These are phyloP conservation scores for Acanthaster planci DNA, from an alignment of 35 echinoderm and acorn worm genomes.

Conservation along the genomic window DNA sequence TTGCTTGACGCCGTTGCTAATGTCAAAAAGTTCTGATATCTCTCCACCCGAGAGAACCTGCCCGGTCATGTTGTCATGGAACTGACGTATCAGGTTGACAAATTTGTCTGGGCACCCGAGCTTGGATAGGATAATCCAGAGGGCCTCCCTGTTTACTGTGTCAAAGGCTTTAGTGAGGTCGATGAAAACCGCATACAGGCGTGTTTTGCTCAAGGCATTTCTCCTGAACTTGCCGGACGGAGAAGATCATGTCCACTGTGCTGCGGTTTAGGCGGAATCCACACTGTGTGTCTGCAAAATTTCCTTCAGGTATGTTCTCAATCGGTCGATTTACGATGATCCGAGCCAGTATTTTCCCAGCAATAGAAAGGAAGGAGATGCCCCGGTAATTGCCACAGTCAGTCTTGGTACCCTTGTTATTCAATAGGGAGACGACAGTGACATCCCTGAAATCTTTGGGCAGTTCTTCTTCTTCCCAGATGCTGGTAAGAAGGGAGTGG, in stretches of 20 bases:
- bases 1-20: constrained; percentile 44
- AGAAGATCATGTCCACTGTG: constrained; percentile 50
- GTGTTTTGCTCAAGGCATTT: constrained; percentile 49
- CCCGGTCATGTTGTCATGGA: constrained; percentile 15
- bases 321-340: background rate
- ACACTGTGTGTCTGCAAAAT: constrained; percentile 24
- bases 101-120: constrained; percentile 42
- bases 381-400: constrained; percentile 24
- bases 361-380: background rate
- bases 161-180: constrained; percentile 69
- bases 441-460: constrained; percentile 38
- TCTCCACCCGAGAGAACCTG: background rate
- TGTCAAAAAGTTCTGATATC: background rate
- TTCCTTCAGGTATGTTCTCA: background rate
- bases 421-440: constrained; percentile 39
- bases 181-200: constrained; percentile 44
- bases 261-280: constrained; percentile 31
- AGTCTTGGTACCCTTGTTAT: constrained; percentile 26
- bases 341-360: constrained; percentile 3
- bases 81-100: constrained; percentile 20
- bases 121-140: constrained; percentile 39
- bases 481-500: constrained; percentile 38
- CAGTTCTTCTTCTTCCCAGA: constrained; percentile 49
- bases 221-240: constrained; percentile 45
- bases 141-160: constrained; percentile 36